phyloP scores from a whole-genome alignment of 2,797 vertebrate genomes.

The Percopsis omiscomaycus region DNA sequence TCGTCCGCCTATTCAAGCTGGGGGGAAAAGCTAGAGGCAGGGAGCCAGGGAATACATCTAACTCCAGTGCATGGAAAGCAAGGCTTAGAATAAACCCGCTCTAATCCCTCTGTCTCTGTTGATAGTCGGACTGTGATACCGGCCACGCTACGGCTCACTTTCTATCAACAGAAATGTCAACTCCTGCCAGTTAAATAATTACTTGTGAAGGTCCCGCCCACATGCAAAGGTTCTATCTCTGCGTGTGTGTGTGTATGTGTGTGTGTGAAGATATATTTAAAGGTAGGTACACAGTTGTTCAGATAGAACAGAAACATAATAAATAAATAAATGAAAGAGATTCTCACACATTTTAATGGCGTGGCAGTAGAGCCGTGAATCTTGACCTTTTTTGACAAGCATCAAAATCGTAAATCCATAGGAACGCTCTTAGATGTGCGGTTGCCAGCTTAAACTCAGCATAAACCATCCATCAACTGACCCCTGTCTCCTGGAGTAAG shows the following conservation, averaged over 20 bases:
- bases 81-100: slow-evolving; percentile 49
- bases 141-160: slow-evolving; percentile 29
- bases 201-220: slow-evolving; percentile 10
- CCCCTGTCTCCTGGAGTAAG: no score
- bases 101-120: slow-evolving; percentile 51
- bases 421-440: no score
- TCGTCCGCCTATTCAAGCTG: slow-evolving; percentile 18
- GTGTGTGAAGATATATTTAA: slow-evolving; percentile 8
- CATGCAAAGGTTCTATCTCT: background rate
- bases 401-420: no score
- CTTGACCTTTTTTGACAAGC: background rate
- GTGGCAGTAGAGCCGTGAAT: background rate
- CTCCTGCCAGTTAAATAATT: slow-evolving; percentile 38
- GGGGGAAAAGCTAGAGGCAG: slow-evolving; percentile 8
- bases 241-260: slow-evolving; percentile 6
- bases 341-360: background rate
- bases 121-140: slow-evolving; percentile 39
- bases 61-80: slow-evolving; percentile 44
- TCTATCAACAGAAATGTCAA: slow-evolving; percentile 39
- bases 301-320: background rate
- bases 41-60: slow-evolving; percentile 32
- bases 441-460: no score
- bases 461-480: no score
- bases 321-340: background rate
- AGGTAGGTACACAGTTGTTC: slow-evolving; percentile 33